Evolutionary conservation across 2,113 vertebrate species (phyloP), one percentile per base, ranked within the genome.

Genomic region (Oostethus manadensis): DNA sequence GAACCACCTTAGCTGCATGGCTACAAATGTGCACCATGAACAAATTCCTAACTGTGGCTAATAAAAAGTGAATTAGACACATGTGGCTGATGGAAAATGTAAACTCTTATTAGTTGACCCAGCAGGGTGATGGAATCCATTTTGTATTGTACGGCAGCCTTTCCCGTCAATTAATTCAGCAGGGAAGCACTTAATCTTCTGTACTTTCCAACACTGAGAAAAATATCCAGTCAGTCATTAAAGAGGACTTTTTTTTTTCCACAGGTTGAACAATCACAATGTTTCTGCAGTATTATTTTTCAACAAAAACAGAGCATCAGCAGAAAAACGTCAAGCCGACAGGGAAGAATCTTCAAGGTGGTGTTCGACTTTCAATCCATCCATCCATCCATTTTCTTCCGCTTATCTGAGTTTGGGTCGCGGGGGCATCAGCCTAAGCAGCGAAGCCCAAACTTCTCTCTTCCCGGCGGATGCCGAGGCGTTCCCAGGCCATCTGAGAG

Each of bases 21-120:
- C 35, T 38, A 16, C 17, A n/a, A 70, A 59, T 57, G 26, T 79
- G 80, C 68, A 48, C 51, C 44, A 46, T 53, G 45, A 23, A 74
- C 61, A 78, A 29, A 79, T 74, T 80, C 60, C 26, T 62, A 8
- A 5, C 35, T 13, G 1, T 16, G 13, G 0, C 44, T 65, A 73
- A 82, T 84, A 61, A 84, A 86, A 77, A 80, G 0, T 1, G 66
- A 62, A 66, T 84, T 77, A 81, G 17, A 29, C 45, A 51, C 56
- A 50, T 58, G 42, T 55, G 61, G 54, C 29, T 33, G 7, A 33
- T 33, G 51, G 49, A 8, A 70, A 70, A 74, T 73, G 46, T 63
- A 45, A n/a, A 29, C 35, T 57, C 21, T 23, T 38, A 72, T 67
- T 66, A 64, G 35, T 13, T 48, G 22, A 67, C 66, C 63, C 51